phyloP scores from a whole-genome alignment of 2,797 vertebrate species.

The Sphenopsis melanotis region DNA sequence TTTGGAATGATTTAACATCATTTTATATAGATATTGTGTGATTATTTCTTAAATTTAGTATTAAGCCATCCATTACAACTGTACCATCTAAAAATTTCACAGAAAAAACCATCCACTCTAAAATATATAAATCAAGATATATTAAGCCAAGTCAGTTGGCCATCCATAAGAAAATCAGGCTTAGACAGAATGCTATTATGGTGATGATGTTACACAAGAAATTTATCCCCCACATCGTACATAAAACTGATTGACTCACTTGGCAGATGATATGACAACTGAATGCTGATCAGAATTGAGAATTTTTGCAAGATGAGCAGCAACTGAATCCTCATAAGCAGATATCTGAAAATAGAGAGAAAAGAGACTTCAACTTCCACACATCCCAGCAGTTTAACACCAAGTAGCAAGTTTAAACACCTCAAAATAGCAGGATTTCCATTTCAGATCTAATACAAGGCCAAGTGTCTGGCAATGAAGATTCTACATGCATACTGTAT shows the following conservation, averaged over 20 bases:
- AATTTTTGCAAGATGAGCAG: conserved; percentile 95
- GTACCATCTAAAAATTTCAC: background rate
- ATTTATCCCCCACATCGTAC: background rate
- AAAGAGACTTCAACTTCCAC: background rate
- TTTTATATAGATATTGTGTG: background rate
- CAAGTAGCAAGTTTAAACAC: background rate
- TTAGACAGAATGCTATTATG: background rate
- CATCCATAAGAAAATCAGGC: background rate
- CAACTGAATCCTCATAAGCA: conserved; percentile 93
- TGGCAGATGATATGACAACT: conserved; percentile 93
- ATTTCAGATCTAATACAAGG: background rate
- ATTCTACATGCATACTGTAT: background rate
- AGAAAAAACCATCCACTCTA: background rate
- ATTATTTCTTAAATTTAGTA: background rate
- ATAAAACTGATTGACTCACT: conserved; percentile 79
- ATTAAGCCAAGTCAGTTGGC: background rate
- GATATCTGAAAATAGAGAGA: conserved; percentile 86
- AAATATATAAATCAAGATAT: background rate
- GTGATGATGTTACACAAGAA: background rate
- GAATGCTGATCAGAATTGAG: conserved; percentile 96
- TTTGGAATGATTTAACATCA: background rate
- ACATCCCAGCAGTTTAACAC: background rate
- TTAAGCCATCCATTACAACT: background rate
- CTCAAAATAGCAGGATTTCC: background rate
- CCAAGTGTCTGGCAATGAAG: background rate